Base-by-base conservation (phyloP, 2,797 vertebrate genomes). In the Darevskia mixta region DNA sequence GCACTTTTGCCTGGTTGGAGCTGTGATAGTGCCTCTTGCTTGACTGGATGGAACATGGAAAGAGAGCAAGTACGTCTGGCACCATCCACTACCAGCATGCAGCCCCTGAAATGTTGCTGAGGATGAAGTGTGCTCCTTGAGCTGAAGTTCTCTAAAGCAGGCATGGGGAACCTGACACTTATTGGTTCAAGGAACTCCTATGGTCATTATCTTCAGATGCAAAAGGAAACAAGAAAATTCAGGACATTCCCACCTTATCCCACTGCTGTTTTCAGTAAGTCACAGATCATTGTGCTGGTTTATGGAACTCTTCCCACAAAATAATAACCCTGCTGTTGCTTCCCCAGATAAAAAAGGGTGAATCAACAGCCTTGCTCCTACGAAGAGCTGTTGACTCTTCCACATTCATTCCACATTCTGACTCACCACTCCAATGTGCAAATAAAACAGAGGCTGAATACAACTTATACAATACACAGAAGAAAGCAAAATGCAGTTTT, bases 401-500 rank as follows among this genome's bases (percentile, higher is more conserved):
- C 49, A 55, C 67, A 13, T 76, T 66, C 61, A 67, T 83, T 77
- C 25, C 61, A 69, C 23, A 64, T 5, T n/a, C 73, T 78, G 61
- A 78, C 61, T 85, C 61, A n/a, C 27, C 35, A 11, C 10, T 78
- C 58, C 25, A 77, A 17, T 82, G 38, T 75, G 29, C 49, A 82
- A 87, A 67, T 83, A 69, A 76, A 77, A 8, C 4, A n/a, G 23
- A 78, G 45, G 41, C 8, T 88, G 27, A 55, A 88, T 83, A 32
- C 77, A 72, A 87, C 15, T 32, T 23, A 87, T 82, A 85, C 73
- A 94, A 90, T 92, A 83, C 87, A 72, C 88, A 79, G 92, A 93
- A 91, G 69, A 92, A 91, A 77, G 27, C 23, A 86, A 94, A 90
- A 90, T 81, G 72, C 92, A 91, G 90, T 83, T n/a, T 88, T 69